A percentile compares a stretch with the other conserved stretches of the same genome.
Conservation (phyloP, 2,888 invertebrate species). For the Synergus umbraculus region DNA sequence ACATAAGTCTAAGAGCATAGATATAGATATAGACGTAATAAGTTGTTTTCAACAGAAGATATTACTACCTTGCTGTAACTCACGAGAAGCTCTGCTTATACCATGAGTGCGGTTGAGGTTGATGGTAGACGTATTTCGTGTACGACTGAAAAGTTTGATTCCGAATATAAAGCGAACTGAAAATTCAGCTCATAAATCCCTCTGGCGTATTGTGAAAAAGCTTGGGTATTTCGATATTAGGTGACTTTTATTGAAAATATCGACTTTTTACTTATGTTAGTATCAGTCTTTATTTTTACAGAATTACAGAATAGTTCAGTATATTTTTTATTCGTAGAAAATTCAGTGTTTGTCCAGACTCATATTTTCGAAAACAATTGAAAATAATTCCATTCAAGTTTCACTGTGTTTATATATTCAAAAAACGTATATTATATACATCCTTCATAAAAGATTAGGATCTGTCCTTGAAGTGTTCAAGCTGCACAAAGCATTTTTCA, state of each 20-base stretch:
- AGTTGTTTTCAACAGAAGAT: constrained; percentile 21
- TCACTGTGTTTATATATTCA: too few species aligned
- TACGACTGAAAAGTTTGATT: constrained; percentile 33
- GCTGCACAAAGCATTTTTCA: not conserved
- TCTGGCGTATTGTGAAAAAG: constrained; percentile 24
- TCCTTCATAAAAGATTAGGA: too few species aligned
- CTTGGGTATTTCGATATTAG: constrained; percentile 21
- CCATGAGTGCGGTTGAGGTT: constrained; percentile 18
- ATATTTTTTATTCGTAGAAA: too few species aligned
- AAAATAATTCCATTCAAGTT: too few species aligned
- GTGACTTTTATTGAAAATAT: constrained; percentile 25
- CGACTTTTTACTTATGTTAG: constrained; percentile 10
- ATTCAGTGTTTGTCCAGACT: too few species aligned
- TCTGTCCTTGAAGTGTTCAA: too few species aligned
- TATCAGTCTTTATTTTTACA: not conserved
- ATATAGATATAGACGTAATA: constrained; percentile 31
- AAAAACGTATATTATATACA: too few species aligned
- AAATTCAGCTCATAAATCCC: constrained; percentile 35
- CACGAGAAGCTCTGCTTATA: constrained; percentile 20
- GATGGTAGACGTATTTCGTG: constrained; percentile 22
- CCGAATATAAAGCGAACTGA: constrained; percentile 37
- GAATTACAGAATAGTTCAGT: not conserved
- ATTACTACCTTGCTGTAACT: constrained; percentile 14
- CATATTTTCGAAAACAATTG: too few species aligned
- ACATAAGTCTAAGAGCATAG: not conserved